These are phyloP conservation scores for Mesembrinibis cayennensis DNA, from an alignment of 2,113 vertebrate genomes.

Conservation along the genomic window DNA sequence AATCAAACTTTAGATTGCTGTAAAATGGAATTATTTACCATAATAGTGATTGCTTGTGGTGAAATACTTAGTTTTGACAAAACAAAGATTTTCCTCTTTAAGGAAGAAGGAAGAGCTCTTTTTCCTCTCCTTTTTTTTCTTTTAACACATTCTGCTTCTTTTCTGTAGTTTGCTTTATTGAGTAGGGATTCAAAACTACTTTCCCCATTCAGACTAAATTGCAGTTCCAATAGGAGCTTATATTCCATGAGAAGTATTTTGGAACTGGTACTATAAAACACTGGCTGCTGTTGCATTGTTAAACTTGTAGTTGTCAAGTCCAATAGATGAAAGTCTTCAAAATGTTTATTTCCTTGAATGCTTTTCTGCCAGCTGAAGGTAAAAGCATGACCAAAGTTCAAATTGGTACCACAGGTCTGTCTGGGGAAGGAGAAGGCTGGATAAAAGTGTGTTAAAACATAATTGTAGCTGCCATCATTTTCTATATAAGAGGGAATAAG, in stretches of 20 bases:
- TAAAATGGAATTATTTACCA: neutral
- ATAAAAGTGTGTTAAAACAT: neutral
- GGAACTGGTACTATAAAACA: neutral
- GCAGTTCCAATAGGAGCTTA: neutral
- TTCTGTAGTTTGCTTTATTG: neutral
- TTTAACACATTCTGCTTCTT: neutral
- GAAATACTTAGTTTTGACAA: neutral
- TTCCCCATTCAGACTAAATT: neutral
- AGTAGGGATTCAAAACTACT: neutral
- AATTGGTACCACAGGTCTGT: neutral
- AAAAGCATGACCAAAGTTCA: neutral
- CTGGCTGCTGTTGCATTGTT: neutral
- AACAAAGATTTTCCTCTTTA: neutral
- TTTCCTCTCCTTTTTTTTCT: neutral
- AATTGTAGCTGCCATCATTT: neutral
- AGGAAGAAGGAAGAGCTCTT: neutral
- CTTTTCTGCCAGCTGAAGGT: neutral
- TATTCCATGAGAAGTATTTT: neutral
- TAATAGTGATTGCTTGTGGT: neutral
- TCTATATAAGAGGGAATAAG: neutral
- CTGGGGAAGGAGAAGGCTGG: neutral
- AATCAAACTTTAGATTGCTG: neutral
- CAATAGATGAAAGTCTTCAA: neutral
- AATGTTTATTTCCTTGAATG: neutral
- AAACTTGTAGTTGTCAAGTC: neutral